These are phyloP conservation scores for Himalopsyche kuldschensis DNA, from an alignment of 2,888 invertebrate species.

Conservation along the genomic window DNA sequence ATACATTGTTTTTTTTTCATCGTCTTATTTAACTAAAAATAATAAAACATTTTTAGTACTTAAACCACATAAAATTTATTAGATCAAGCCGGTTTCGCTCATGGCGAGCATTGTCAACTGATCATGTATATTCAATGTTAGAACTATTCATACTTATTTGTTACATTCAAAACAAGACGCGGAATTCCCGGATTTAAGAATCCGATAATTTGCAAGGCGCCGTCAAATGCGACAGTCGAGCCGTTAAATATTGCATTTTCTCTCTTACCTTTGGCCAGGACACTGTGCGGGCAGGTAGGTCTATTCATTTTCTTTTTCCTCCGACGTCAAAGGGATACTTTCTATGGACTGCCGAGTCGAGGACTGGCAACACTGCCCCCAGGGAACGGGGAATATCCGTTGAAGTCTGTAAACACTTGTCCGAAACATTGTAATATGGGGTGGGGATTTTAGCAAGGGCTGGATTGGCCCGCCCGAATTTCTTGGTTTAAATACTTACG, in stretches of 20 bases:
- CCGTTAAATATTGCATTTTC: conserved; percentile 24
- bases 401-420: conserved; percentile 26
- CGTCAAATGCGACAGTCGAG: neutral
- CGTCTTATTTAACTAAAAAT: no score
- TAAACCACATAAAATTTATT: no score
- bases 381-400: conserved; percentile 5
- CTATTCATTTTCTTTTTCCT: conserved; percentile 6
- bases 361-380: conserved; percentile 15
- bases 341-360: neutral
- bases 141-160: no score
- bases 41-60: no score
- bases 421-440: conserved; percentile 10
- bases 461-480: neutral
- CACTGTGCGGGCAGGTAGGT: neutral
- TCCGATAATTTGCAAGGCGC: neutral
- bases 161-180: no score
- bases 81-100: no score
- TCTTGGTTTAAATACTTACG: neutral
- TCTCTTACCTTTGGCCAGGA: neutral
- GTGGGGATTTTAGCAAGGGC: neutral
- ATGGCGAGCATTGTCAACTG: no score
- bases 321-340: conserved; percentile 20
- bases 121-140: no score
- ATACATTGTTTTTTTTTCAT: no score
- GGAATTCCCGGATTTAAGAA: neutral